Percentiles rank a stretch among this genome's conserved stretches.
phyloP scores from a whole-genome alignment of 2,113 vertebrate species.

The Psephotus haematonotus region DNA sequence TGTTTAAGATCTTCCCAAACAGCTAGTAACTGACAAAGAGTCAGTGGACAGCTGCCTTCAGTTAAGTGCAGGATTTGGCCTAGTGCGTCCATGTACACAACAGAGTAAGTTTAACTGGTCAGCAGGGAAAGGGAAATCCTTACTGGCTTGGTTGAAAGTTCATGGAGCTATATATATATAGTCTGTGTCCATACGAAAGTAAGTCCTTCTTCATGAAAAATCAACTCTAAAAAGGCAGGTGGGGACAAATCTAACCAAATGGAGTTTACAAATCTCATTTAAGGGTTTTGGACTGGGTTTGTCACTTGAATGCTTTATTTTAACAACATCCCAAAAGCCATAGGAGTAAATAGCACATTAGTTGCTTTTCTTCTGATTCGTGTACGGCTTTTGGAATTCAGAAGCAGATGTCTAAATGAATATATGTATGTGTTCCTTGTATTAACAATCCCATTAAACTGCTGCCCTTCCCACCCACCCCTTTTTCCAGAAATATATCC shows the following conservation, averaged over 20 bases:
- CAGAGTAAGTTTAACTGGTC: background rate
- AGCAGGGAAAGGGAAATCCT: background rate
- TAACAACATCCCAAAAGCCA: background rate
- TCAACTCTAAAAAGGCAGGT: background rate
- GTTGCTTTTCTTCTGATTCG: background rate
- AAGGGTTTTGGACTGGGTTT: background rate
- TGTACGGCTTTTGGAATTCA: background rate
- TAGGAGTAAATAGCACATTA: background rate
- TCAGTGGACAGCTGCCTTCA: background rate
- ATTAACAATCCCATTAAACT: conserved; percentile 74
- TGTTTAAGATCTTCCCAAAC: background rate
- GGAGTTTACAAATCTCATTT: background rate
- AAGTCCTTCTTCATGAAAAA: background rate
- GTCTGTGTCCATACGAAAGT: background rate
- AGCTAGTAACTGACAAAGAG: background rate
- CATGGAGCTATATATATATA: background rate
- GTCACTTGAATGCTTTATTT: background rate
- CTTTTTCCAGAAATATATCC: conserved; percentile 76
- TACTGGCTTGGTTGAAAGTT: background rate
- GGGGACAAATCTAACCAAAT: background rate
- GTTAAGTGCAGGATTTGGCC: background rate
- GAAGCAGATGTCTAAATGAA: conserved; percentile 64
- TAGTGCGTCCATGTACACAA: background rate
- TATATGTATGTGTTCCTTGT: conserved; percentile 48
- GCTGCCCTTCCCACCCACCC: too few relatives aligned